phyloP scores from a whole-genome alignment of 2,113 vertebrate genomes.

The Beaufortia kweichowensis region DNA sequence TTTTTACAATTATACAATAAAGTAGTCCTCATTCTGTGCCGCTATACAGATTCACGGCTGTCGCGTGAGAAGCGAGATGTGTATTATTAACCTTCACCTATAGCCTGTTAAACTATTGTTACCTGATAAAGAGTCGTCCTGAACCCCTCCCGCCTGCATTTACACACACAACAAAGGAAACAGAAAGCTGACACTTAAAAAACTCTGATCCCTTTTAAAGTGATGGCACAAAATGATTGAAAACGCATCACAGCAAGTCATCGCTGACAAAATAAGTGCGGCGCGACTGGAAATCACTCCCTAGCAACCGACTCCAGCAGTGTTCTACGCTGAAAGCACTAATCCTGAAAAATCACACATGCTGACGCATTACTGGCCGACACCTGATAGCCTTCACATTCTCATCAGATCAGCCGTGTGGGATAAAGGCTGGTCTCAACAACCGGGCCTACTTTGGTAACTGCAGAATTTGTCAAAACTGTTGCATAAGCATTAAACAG shows the following conservation, averaged over 20 bases:
- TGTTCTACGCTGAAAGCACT: background rate
- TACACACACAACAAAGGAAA: slow-evolving; percentile 65
- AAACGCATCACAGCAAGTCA: background rate
- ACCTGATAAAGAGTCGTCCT: slow-evolving; percentile 57
- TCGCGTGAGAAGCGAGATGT: slow-evolving; percentile 21
- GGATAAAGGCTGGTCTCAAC: background rate
- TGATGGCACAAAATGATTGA: slow-evolving; percentile 10
- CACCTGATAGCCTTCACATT: slow-evolving; percentile 24
- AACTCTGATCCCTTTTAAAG: slow-evolving; percentile 19
- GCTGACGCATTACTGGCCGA: slow-evolving; percentile 22
- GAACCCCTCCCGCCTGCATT: slow-evolving; percentile 62
- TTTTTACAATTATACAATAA: slow-evolving; percentile 13
- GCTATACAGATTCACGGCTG: background rate
- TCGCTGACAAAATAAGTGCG: slow-evolving; percentile 11
- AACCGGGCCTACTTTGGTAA: slow-evolving; percentile 22
- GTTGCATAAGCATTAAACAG: slow-evolving; percentile 40
- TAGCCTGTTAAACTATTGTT: slow-evolving; percentile 64
- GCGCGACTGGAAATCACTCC: slow-evolving; percentile 20
- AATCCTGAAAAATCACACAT: slow-evolving; percentile 40
- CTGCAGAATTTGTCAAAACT: slow-evolving; percentile 16
- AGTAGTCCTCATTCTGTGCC: background rate
- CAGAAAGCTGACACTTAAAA: slow-evolving; percentile 56
- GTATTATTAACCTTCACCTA: slow-evolving; percentile 49
- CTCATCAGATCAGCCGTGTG: slow-evolving; percentile 2
- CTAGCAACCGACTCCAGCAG: slow-evolving; percentile 28